Conservation (phyloP, 2,113 vertebrate species). For the Cephalopholis sonnerati region DNA sequence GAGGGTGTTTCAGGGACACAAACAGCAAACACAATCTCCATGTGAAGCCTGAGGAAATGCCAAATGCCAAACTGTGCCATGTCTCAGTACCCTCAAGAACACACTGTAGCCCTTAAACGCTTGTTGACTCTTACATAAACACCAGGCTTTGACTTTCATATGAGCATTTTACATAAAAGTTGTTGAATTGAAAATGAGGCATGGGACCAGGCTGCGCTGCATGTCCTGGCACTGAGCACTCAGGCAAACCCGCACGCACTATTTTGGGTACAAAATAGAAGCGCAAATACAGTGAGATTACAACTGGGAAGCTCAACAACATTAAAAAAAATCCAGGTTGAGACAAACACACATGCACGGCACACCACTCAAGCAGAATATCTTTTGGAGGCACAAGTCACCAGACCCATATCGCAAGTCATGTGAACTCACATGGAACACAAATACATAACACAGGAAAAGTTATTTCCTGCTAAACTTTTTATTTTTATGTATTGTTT, state of each 20-base stretch:
- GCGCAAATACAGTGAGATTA: constrained; percentile 23
- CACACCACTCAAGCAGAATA: constrained; percentile 45
- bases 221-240: constrained; percentile 26
- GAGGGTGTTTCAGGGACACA: constrained; percentile 51
- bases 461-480: constrained; percentile 44
- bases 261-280: constrained; percentile 13
- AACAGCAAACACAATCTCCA: constrained; percentile 34
- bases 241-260: constrained; percentile 14
- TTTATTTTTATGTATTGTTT: constrained; percentile 35
- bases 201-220: constrained; percentile 21
- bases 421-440: constrained; percentile 67
- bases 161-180: constrained; percentile 57
- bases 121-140: constrained; percentile 67
- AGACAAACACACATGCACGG: constrained; percentile 18
- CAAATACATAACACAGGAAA: constrained; percentile 40
- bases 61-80: constrained; percentile 54
- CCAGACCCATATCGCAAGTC: constrained; percentile 43
- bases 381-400: constrained; percentile 32
- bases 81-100: constrained; percentile 36
- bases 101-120: constrained; percentile 33
- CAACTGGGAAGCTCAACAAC: constrained; percentile 12
- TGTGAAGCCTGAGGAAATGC: constrained; percentile 47
- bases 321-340: not conserved
- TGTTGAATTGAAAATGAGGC: constrained; percentile 61
- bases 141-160: constrained; percentile 49